Base-by-base conservation (phyloP, 2,888 invertebrate genomes). In the Eilema caniola region DNA sequence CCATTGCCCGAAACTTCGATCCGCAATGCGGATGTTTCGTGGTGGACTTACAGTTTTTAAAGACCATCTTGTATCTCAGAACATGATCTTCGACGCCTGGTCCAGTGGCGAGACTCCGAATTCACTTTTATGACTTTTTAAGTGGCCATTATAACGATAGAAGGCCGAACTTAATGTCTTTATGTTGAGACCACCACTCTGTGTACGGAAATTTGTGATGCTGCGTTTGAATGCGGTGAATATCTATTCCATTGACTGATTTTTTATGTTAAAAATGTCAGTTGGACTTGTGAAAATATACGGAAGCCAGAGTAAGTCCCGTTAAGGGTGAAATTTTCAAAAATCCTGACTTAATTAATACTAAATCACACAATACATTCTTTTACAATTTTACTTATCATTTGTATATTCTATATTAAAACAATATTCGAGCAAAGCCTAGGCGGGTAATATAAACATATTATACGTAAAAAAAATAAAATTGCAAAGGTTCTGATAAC, bases 51-150 rank as follows among this genome's bases (percentile, higher is more conserved):
- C 41, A 41, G 75, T 81, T 69, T 61, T 69, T 68, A 63, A 63
- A 68, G n/a, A 64, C 63, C 64, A 64, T 47, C 63, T 41, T 23
- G 68, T 59, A 63, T 64, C 63, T 69, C 23, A 83, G 83, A 83
- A 79, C 80, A 79, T 84, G 85, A 87, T 88, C 86, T 83, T 73
- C 85, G 82, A 80, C 80, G 83, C 77, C 79, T 72, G 63, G 25
- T 79, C 73, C 81, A 80, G 82, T 84, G 83, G 86, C 80, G 84
- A 83, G 86, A 83, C 84, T 88, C 85, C 77, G 86, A 89, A 85
- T 90, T 90, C 85, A 85, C 85, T 92, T 93, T 93, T 93, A 93
- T 89, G 93, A 90, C 87, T 91, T 92, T 93, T 92, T 92, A 93
- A 94, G 93, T 93, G 92, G 90, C 91, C 90, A 92, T 93, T 93